Evolutionary conservation across 2,888 invertebrate species (phyloP).

Genomic region (Cheilosia variabilis): DNA sequence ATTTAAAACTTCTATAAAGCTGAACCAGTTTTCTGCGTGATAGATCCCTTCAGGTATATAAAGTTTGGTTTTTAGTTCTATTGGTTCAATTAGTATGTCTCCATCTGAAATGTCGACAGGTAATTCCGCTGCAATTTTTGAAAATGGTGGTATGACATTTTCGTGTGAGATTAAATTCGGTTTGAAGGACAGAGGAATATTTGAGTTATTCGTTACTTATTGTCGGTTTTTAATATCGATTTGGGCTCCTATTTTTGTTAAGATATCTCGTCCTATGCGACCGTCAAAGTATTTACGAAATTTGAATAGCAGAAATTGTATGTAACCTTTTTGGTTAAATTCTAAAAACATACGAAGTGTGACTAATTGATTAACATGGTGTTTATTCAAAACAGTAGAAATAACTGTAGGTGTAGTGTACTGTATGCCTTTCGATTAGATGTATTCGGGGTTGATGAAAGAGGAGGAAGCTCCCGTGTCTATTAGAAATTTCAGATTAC

Average conservation of each 20-base stretch:
- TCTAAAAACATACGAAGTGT: not conserved
- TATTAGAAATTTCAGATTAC: constrained; percentile 46
- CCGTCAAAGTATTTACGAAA: constrained; percentile 21
- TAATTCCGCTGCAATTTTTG: constrained; percentile 4
- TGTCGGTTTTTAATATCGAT: constrained; percentile 20
- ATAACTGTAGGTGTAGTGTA: not conserved
- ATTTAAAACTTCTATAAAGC: constrained; percentile 8
- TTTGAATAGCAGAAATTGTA: constrained; percentile 2
- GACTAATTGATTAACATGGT: not conserved
- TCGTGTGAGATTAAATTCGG: constrained; percentile 6
- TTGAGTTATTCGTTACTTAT: constrained; percentile 12
- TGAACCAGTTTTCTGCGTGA: constrained; percentile 2
- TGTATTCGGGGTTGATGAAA: constrained; percentile 40
- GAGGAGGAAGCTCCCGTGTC: constrained; percentile 51
- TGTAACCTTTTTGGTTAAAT: constrained; percentile 9
- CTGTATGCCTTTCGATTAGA: constrained; percentile 4
- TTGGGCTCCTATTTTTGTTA: constrained; percentile 16
- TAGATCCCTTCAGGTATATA: no score
- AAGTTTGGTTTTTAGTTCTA: no score
- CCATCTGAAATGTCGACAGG: not conserved
- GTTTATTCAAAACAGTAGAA: no score
- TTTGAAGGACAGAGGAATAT: constrained; percentile 13
- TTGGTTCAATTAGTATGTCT: no score
- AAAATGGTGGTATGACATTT: constrained; percentile 1
- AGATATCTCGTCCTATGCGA: not conserved